These are phyloP conservation scores for Caenorhabditis becei DNA, from an alignment of 2,888 invertebrate species.

Conservation along the genomic window DNA sequence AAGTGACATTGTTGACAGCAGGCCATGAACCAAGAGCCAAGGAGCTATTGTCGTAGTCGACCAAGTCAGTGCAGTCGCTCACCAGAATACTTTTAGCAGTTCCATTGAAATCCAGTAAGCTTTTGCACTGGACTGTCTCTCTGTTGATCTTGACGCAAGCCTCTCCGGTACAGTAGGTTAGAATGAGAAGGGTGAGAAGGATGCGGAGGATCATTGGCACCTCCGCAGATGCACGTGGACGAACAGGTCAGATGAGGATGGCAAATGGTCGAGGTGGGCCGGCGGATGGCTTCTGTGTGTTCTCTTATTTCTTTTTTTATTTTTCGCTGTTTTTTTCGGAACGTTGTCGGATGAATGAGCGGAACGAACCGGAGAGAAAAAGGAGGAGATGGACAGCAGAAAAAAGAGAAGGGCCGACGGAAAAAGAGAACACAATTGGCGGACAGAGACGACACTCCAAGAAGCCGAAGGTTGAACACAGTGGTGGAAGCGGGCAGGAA, in stretches of 20 bases:
- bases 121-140: conserved; percentile 31
- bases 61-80: conserved; percentile 9
- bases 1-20: conserved; percentile 35
- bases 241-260: neutral
- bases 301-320: neutral
- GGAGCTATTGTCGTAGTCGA: neutral
- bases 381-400: neutral
- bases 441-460: conserved; percentile 17
- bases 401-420: neutral
- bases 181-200: conserved; percentile 41
- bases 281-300: neutral
- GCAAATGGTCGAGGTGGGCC: neutral
- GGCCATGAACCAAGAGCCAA: conserved; percentile 16
- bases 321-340: neutral
- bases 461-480: conserved; percentile 41
- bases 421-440: conserved; percentile 7
- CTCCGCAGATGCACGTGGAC: conserved; percentile 1
- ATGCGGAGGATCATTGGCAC: conserved; percentile 44
- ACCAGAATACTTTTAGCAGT: conserved; percentile 14
- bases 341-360: too few species aligned
- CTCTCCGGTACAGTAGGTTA: conserved; percentile 26
- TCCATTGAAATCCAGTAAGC: conserved; percentile 16
- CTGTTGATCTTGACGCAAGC: conserved; percentile 8
- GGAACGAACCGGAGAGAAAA: neutral
- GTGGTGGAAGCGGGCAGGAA: conserved; percentile 11